Percentiles rank a stretch among this genome's conserved stretches.
Evolutionary conservation across 2,888 invertebrate species (phyloP).

Genomic region (Leptinotarsa peninsularis): DNA sequence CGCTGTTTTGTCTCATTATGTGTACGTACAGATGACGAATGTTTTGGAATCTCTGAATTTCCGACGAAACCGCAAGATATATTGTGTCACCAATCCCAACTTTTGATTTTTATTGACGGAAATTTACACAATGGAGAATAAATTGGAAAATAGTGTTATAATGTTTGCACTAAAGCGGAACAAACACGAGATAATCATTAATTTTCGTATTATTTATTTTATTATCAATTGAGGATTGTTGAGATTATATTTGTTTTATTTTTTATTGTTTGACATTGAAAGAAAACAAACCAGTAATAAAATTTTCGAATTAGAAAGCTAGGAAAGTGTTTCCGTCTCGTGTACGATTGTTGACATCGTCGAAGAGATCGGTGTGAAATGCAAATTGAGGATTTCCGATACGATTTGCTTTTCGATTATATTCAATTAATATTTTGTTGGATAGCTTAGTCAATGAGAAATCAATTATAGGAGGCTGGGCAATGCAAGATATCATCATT

Average conservation of each 20-base stretch:
- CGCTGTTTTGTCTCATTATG: not conserved
- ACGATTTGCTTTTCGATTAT: not conserved
- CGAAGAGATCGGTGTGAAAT: constrained; percentile 9
- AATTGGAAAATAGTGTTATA: constrained; percentile 54
- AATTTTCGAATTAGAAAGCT: constrained; percentile 17
- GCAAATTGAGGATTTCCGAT: constrained; percentile 10
- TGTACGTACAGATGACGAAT: constrained; percentile 8
- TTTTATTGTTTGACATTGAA: constrained; percentile 41
- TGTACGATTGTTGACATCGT: constrained; percentile 4
- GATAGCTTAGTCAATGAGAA: too few relatives aligned
- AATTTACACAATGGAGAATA: constrained; percentile 53
- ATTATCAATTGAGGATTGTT: constrained; percentile 46
- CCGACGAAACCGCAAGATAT: constrained; percentile 15
- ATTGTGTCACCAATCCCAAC: constrained; percentile 28
- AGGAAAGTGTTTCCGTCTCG: constrained; percentile 11
- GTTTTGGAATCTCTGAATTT: not conserved
- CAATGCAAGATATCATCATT: too few relatives aligned
- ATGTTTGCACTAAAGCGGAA: constrained; percentile 52
- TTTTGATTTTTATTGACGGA: constrained; percentile 39
- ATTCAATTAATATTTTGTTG: not conserved
- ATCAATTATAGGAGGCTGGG: too few relatives aligned
- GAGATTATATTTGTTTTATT: constrained; percentile 39
- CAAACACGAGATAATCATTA: constrained; percentile 53
- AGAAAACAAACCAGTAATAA: constrained; percentile 35
- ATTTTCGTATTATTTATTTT: constrained; percentile 43